Evolutionary conservation across 1,140 invertebrate species (phyloP).

Genomic region (Drosophila tropicalis): DNA sequence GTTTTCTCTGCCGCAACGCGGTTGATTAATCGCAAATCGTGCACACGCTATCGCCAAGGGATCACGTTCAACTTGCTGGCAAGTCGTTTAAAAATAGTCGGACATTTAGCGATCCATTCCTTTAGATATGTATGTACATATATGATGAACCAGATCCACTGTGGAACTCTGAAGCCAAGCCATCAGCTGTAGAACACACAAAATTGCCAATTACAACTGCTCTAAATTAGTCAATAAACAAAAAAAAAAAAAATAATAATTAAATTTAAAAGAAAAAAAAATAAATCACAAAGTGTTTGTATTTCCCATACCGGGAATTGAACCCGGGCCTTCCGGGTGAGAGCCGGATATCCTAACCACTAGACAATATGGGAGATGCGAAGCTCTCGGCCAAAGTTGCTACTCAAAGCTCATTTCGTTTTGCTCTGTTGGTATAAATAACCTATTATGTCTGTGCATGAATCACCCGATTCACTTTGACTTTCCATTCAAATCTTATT

Average conservation of each 20-base stretch:
- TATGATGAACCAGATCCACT: slow-evolving; percentile 14
- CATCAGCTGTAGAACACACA: not conserved
- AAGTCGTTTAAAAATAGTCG: slow-evolving; percentile 67
- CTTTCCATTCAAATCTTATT: not conserved
- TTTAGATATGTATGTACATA: slow-evolving; percentile 1
- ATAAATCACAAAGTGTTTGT: no score
- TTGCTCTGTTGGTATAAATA: not conserved
- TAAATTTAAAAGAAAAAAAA: not conserved
- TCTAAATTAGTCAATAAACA: not conserved
- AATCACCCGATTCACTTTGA: slow-evolving; percentile 3
- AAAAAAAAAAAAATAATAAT: not conserved
- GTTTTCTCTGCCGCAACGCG: slow-evolving; percentile 33
- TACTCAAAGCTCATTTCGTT: not conserved
- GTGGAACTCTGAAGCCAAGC: not conserved
- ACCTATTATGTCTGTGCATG: not conserved
- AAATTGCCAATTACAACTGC: not conserved
- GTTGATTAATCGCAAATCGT: slow-evolving; percentile 80
- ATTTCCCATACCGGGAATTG: slow-evolving; percentile 89
- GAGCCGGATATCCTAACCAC: slow-evolving; percentile 94
- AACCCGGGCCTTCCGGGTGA: slow-evolving; percentile 93
- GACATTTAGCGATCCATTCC: slow-evolving; percentile 7
- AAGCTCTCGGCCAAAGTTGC: not conserved
- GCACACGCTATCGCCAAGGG: slow-evolving; percentile 66
- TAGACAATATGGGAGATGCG: slow-evolving; percentile 87
- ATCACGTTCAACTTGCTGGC: slow-evolving; percentile 62